A percentile compares a stretch with the other conserved stretches of the same genome.
These are phyloP conservation scores for Nyctibius bracteatus DNA, from an alignment of 2,113 vertebrate species.

Conservation along the genomic window DNA sequence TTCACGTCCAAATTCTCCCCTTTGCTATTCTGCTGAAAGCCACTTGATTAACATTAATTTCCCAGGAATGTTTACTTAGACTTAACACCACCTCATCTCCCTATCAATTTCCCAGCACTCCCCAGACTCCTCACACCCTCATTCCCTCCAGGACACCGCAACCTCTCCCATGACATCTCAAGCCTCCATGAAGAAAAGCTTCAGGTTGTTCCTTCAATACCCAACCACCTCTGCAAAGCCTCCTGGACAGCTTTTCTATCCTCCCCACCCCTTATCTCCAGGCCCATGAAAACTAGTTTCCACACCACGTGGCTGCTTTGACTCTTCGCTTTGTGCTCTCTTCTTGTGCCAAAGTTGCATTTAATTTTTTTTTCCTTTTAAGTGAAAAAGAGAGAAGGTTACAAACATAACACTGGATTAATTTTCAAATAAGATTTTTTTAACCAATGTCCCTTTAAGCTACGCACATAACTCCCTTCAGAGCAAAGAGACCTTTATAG, in stretches of 20 bases:
- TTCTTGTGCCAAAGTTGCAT: not conserved
- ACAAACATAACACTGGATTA: rapidly evolving
- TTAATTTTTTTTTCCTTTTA: not conserved
- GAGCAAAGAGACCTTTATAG: not conserved
- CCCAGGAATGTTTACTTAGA: not conserved
- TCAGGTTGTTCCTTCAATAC: not conserved
- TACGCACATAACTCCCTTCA: rapidly evolving
- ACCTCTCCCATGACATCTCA: not conserved
- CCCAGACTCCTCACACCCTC: not conserved
- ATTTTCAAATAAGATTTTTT: not conserved
- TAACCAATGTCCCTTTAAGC: not conserved
- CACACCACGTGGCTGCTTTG: not conserved
- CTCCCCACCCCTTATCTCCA: not conserved
- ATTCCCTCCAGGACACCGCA: not conserved
- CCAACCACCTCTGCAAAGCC: not conserved
- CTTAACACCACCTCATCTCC: not conserved
- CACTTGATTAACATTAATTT: not conserved
- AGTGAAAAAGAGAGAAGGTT: not conserved
- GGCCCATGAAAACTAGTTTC: not conserved
- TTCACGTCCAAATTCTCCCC: not conserved
- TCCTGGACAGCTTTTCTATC: not conserved
- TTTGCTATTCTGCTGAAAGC: not conserved
- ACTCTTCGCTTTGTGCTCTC: not conserved
- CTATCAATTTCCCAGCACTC: not conserved
- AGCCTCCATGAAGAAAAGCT: not conserved